These are phyloP conservation scores for Cryptus armator DNA, from an alignment of 2,888 invertebrate genomes.

Conservation along the genomic window DNA sequence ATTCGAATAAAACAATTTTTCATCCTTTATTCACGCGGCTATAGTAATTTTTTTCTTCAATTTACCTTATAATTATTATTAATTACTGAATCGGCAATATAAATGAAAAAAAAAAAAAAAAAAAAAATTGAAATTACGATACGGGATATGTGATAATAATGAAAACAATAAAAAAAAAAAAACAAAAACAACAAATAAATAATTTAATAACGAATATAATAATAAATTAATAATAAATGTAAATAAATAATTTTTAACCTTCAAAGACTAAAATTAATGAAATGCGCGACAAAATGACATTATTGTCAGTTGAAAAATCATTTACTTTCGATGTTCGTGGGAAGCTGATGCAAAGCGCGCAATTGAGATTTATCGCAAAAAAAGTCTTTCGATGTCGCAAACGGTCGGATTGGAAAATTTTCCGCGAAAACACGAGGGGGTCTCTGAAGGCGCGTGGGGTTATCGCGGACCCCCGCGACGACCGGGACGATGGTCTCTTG, in stretches of 20 bases:
- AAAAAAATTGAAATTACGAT: too few species aligned
- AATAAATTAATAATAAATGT: too few species aligned
- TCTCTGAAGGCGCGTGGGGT: constrained; percentile 26
- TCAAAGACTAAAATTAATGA: too few species aligned
- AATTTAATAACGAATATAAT: too few species aligned
- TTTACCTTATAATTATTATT: neutral
- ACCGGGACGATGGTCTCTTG: constrained; percentile 50
- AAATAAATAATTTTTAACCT: too few species aligned
- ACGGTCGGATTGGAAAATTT: constrained; percentile 27
- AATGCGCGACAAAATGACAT: too few species aligned
- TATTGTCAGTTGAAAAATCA: too few species aligned
- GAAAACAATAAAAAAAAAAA: too few species aligned
- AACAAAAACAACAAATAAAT: too few species aligned
- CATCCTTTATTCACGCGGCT: neutral
- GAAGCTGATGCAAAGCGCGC: constrained; percentile 2
- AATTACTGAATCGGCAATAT: too few species aligned
- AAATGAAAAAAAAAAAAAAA: too few species aligned
- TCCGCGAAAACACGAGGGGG: constrained; percentile 42
- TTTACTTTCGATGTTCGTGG: neutral
- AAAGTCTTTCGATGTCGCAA: constrained; percentile 25
- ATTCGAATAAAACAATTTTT: neutral
- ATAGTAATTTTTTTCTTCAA: neutral
- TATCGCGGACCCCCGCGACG: constrained; percentile 64
- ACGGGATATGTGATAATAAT: too few species aligned
- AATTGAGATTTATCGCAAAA: constrained; percentile 11